Percentiles rank a stretch among this genome's conserved stretches.
Evolutionary conservation across 2,888 invertebrate genomes (phyloP).

Genomic region (Pasiphila rectangulata): DNA sequence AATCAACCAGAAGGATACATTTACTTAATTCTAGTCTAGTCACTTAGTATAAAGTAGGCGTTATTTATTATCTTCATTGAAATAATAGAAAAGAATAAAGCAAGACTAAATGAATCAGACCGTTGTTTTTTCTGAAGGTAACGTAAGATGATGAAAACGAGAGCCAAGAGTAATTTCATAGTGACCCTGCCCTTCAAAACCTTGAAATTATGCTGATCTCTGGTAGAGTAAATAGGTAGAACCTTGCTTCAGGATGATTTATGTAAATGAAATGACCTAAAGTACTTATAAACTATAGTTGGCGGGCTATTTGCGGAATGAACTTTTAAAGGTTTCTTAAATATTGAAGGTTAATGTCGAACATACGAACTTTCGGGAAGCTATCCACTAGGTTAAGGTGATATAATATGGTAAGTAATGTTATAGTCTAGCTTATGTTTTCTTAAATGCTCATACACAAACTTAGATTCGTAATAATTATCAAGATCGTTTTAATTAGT

Average conservation of each 20-base stretch:
- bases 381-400: not conserved
- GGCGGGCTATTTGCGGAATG: slow-evolving; percentile 4
- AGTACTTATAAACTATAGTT: not conserved
- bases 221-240: slow-evolving; percentile 4
- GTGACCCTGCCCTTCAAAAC: slow-evolving; percentile 4
- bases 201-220: slow-evolving; percentile 11
- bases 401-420: too few relatives aligned
- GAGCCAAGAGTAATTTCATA: not conserved
- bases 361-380: slow-evolving; percentile 1
- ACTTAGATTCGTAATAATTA: too few relatives aligned
- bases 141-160: not conserved
- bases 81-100: too few relatives aligned
- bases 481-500: too few relatives aligned
- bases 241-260: slow-evolving; percentile 13
- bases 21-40: too few relatives aligned
- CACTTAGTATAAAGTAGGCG: too few relatives aligned
- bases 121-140: too few relatives aligned
- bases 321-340: slow-evolving; percentile 14
- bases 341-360: slow-evolving; percentile 5
- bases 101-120: too few relatives aligned
- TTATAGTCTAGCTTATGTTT: too few relatives aligned
- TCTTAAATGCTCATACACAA: too few relatives aligned
- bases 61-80: too few relatives aligned
- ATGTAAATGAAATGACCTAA: slow-evolving; percentile 1
- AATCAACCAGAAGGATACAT: too few relatives aligned